phyloP scores from a whole-genome alignment of 2,888 invertebrate genomes.

The Parapristionchus giblindavisi region DNA sequence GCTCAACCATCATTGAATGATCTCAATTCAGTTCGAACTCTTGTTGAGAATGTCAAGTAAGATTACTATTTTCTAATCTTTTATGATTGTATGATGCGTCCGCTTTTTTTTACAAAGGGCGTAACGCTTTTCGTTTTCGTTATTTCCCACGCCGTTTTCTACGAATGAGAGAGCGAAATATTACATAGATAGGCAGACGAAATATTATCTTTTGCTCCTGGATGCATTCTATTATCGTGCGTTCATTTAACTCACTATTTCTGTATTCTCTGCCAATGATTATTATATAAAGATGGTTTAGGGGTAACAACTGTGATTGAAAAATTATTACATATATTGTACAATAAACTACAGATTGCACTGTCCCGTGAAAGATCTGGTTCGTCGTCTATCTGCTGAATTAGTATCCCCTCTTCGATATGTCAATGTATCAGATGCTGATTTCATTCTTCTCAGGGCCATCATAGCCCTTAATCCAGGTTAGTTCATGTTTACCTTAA shows the following conservation, averaged over 20 bases:
- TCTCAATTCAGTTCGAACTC: conserved; percentile 28
- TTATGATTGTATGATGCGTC: background rate
- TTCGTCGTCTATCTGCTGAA: conserved; percentile 39
- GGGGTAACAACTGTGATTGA: too few species aligned
- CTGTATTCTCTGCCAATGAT: too few species aligned
- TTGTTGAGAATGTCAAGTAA: conserved; percentile 37
- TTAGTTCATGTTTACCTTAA: too few species aligned
- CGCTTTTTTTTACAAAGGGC: background rate
- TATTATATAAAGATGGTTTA: too few species aligned
- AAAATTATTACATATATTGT: background rate
- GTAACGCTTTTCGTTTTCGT: background rate
- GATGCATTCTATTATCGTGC: too few species aligned
- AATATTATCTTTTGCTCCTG: too few species aligned
- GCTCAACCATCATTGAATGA: conserved; percentile 35
- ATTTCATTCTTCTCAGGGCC: conserved; percentile 46
- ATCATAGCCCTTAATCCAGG: conserved; percentile 51
- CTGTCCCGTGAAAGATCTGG: conserved; percentile 39
- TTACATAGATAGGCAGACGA: too few species aligned
- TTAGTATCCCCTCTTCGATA: conserved; percentile 46
- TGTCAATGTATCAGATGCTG: conserved; percentile 37
- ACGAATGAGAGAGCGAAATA: too few species aligned
- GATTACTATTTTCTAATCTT: background rate
- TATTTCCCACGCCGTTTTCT: background rate
- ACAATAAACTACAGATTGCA: too few species aligned
- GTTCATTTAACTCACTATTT: too few species aligned